Evolutionary conservation across 2,113 vertebrate genomes (phyloP), one percentile per base, ranked within the genome.

Genomic region (Heptranchias perlo): DNA sequence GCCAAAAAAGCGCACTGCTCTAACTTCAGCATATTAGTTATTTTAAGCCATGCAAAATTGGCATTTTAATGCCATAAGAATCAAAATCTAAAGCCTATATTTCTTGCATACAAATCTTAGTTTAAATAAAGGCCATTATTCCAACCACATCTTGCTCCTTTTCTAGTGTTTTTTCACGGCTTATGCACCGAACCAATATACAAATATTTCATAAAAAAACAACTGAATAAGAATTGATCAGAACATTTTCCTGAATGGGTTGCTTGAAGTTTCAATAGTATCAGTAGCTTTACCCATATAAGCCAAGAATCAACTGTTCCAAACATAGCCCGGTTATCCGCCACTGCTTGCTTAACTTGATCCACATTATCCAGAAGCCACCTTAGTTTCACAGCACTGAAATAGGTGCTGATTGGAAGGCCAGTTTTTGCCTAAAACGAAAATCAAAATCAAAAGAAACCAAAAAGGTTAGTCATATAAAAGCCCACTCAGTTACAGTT

Each of bases 291-390:
- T 97, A 99, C 99, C 99, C 99, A 99, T 97, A 99, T 99, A 96
- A 99, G 98, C 99, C 99, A 99, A 91, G 99, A 99, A 97, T 99
- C 99, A 97, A 99, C 97, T 0, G 99, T 99, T 0, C 99, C 99
- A 94, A 99, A 99, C 97, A 99, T 96, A 84, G 99, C 99, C 64
- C 98, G 97, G 16, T 96, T 96, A 5, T 98, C 97, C 67, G 96
- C 95, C 28, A 99, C 98, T 0, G 98, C 99, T 96, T 97, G 94
- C 0, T 95, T 97, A 28, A 99, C 98, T 14, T 97, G 96, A 0
- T 97, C 97, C 96, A 99, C 98, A 1, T 99, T 99, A 97, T 99
- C 99, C 96, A 99, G 97, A 96, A 99, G 97, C 99, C 99, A 99
- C 0, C 98, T 98, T 52, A 99, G 97, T 97, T 99, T 99, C 96